These are phyloP conservation scores for Sarcophaga variegata DNA, from an alignment of 2,888 invertebrate genomes.

Conservation along the genomic window DNA sequence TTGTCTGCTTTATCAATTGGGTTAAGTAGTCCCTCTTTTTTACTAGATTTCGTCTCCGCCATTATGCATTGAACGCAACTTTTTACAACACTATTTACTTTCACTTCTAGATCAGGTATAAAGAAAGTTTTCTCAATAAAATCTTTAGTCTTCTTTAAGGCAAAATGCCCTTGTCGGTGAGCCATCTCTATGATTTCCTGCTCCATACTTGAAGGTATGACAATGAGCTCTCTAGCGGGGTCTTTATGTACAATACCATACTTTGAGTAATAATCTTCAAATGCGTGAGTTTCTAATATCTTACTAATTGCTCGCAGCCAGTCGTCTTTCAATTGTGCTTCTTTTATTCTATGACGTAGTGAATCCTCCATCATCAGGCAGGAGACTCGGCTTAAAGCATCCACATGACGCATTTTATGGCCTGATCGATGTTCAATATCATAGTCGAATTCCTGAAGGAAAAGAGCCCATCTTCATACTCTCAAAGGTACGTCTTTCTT, in stretches of 20 bases:
- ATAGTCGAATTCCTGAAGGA: slow-evolving; percentile 64
- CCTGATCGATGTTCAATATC: slow-evolving; percentile 62
- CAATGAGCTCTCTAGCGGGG: slow-evolving; percentile 36
- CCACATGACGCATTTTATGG: slow-evolving; percentile 63
- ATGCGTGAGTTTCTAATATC: slow-evolving; percentile 47
- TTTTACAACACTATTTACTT: slow-evolving; percentile 38
- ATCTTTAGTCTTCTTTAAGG: slow-evolving; percentile 72
- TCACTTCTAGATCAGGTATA: slow-evolving; percentile 64
- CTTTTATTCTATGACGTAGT: slow-evolving; percentile 46
- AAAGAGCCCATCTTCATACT: slow-evolving; percentile 60
- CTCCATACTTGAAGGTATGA: slow-evolving; percentile 70
- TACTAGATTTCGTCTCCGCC: slow-evolving; percentile 51
- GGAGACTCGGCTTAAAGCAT: slow-evolving; percentile 54
- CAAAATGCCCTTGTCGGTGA: slow-evolving; percentile 73
- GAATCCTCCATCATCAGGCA: slow-evolving; percentile 24
- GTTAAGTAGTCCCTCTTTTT: not conserved
- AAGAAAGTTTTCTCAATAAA: slow-evolving; percentile 69
- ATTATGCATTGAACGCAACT: slow-evolving; percentile 66
- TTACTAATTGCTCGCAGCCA: slow-evolving; percentile 62
- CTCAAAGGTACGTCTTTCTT: slow-evolving; percentile 59
- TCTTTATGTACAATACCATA: slow-evolving; percentile 15
- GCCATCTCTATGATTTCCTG: slow-evolving; percentile 75
- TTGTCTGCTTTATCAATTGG: not conserved
- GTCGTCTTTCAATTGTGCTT: slow-evolving; percentile 56
- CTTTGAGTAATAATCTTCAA: slow-evolving; percentile 61